Percentiles rank a stretch among this genome's conserved stretches.
phyloP scores from a whole-genome alignment of 2,113 vertebrate species.

The Notechis scutatus region DNA sequence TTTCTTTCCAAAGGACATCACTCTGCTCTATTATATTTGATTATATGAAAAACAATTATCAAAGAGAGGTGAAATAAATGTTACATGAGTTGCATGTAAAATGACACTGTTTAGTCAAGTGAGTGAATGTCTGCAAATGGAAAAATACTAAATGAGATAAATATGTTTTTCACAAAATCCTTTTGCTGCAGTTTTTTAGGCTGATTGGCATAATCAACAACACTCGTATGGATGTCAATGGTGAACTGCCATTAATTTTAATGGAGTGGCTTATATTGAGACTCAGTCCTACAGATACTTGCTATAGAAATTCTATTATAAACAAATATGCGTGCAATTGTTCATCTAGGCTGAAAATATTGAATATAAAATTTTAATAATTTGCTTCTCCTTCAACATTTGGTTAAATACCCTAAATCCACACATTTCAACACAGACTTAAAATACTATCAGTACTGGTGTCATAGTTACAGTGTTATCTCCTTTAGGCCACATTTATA shows the following conservation, averaged over 20 bases:
- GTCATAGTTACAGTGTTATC: not conserved
- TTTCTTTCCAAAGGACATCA: not conserved
- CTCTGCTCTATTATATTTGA: not conserved
- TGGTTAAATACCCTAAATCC: not conserved
- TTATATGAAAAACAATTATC: not conserved
- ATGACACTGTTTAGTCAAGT: not conserved
- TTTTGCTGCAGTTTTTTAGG: not conserved
- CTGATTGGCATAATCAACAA: not conserved
- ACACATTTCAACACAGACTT: not conserved
- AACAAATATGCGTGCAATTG: not conserved
- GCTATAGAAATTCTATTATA: not conserved
- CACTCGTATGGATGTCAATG: not conserved
- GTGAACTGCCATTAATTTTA: not conserved
- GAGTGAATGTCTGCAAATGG: not conserved
- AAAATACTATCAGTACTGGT: not conserved
- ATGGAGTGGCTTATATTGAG: not conserved
- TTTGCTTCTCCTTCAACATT: not conserved
- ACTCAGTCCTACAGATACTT: not conserved
- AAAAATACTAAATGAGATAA: not conserved
- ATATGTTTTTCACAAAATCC: not conserved
- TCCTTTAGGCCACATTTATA: not conserved
- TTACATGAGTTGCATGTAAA: not conserved
- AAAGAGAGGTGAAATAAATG: not conserved
- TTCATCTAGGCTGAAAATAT: not conserved
- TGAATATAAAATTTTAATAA: not conserved